Evolutionary conservation across 2,113 vertebrate genomes (phyloP).

Genomic region (Nansenia antarctica): DNA sequence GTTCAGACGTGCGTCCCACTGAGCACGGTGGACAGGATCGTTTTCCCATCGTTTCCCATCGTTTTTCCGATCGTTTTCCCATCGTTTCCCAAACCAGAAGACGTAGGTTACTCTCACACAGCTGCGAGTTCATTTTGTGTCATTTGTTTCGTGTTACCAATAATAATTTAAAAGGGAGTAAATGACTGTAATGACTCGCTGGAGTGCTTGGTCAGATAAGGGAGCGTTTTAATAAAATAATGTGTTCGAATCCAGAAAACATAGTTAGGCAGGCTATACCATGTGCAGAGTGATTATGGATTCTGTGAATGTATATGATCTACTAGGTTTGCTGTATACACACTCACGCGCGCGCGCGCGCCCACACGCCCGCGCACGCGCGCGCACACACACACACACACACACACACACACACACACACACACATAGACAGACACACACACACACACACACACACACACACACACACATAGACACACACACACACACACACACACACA

Average conservation of each 20-base stretch:
- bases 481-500: not conserved
- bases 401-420: not conserved
- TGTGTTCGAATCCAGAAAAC: not conserved
- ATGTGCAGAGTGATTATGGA: slow-evolving; percentile 43
- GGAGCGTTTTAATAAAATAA: not conserved
- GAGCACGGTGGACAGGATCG: slow-evolving; percentile 1
- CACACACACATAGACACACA: not conserved
- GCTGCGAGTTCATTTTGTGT: not conserved
- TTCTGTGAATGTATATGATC: no score
- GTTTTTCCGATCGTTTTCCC: not conserved
- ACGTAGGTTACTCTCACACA: not conserved
- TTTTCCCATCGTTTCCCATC: slow-evolving; percentile 1
- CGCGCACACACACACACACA: not conserved
- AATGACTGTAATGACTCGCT: not conserved
- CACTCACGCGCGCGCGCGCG: no score
- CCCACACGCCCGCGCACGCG: not conserved
- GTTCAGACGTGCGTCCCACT: slow-evolving; percentile 12
- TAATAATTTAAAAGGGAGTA: not conserved
- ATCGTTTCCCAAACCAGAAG: not conserved
- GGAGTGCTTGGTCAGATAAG: not conserved
- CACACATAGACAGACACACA: not conserved
- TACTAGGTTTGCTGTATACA: no score
- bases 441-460: not conserved
- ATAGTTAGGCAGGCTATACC: not conserved
- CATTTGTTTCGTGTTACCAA: not conserved